These are phyloP conservation scores for Gavialis gangeticus DNA, from an alignment of 2,113 vertebrate species.

Conservation along the genomic window DNA sequence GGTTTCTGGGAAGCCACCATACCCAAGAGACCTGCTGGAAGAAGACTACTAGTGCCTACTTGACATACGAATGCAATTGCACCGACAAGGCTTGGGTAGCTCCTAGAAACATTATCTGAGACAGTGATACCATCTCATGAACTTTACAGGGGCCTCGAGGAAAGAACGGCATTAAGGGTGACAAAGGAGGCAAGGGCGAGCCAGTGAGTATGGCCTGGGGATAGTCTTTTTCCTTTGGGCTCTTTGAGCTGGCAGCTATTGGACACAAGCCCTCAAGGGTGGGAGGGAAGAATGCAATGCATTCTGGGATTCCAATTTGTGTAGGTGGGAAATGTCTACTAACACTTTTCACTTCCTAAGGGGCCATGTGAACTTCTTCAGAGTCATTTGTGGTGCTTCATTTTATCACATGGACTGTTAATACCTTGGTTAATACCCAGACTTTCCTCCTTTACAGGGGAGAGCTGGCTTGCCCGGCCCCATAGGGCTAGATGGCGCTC, in stretches of 20 bases:
- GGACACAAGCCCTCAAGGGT: rapidly evolving
- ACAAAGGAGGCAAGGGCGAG: constrained; percentile 83
- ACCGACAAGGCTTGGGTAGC: neutral
- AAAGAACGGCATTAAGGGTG: constrained; percentile 85
- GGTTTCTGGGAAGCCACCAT: neutral
- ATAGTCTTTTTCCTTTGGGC: neutral
- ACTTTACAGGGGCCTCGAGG: constrained; percentile 85
- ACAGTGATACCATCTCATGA: neutral
- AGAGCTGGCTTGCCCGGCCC: constrained; percentile 85
- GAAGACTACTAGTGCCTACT: neutral
- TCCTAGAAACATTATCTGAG: neutral
- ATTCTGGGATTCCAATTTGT: neutral
- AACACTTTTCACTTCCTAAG: neutral
- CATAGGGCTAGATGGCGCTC: constrained; percentile 83
- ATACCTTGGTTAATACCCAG: no score
- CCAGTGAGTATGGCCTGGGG: constrained; percentile 74
- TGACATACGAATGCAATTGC: neutral
- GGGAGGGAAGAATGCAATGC: neutral
- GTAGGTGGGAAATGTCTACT: neutral
- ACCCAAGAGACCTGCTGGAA: neutral
- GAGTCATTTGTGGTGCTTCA: neutral
- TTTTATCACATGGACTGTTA: neutral
- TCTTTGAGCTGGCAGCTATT: neutral
- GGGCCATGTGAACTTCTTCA: neutral
- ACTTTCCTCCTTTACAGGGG: constrained; percentile 75